Base-by-base conservation (phyloP, 2,888 invertebrate species). In the Rotaria macrura region DNA sequence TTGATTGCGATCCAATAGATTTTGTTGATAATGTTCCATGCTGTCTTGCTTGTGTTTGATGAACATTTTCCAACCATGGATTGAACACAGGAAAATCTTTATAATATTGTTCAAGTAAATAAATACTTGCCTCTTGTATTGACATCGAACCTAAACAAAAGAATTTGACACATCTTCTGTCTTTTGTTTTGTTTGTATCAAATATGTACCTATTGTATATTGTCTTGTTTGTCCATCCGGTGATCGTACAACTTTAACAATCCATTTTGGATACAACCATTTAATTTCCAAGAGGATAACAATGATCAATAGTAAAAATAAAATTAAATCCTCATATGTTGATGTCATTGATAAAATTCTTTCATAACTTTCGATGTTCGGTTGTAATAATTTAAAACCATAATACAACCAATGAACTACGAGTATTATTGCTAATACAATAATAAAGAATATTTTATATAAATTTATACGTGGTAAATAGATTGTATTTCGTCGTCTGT, bases 361-460 rank as follows among this genome's bases (percentile, higher is more conserved):
- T 90, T 95, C 94, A 90, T 96, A 96, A 25, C 85, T 85, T 17
- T 85, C 87, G 40, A 88, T 87, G 29, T 89, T 89, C 85, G 91
- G 90, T 85, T 92, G 91, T 86, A 92, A 89, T 84, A 93, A 91
- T 91, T 97, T 95, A 85, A 97, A 96, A 89, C 95, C 94, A 91
- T 97, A 99, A 92, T 99, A 99, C 34, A 99, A 92, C 98, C 99
- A 99, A 92, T 96, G 98, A 9, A 97, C 95, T 91, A 97, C 96
- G 87, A 95, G 95, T 90, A 97, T 95, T 25, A 99, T 94, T 72
- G 96, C 93, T 57, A 96, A 93, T 85, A 97, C 93, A 10, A 95
- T 93, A 87, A 97, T 92, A n/a, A 96, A 94, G 88, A 95, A 94
- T 0, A 96, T 95, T 88, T 96, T 93, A 89, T 96, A 96, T 84